Base-by-base conservation (phyloP, 2,113 vertebrate genomes). In the Poecile atricapillus region DNA sequence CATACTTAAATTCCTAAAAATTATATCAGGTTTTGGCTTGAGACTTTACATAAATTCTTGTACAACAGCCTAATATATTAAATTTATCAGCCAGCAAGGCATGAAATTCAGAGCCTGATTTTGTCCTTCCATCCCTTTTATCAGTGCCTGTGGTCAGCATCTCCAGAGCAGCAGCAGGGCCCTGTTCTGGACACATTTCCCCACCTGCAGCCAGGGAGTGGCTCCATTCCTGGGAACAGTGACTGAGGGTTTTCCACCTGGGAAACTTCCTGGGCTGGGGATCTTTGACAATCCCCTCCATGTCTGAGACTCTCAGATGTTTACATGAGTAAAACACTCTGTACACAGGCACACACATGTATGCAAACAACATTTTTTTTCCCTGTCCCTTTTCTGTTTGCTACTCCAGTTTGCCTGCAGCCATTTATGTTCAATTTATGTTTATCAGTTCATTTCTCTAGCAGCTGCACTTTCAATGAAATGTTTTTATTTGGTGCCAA, bases 351-450 rank as follows among this genome's bases (percentile, higher is more conserved):
- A 50, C 33, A 50, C 46, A 63, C 5, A 37, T 1, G 15, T 52
- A 62, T 25, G 53, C 46, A 92, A 80, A 83, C 39, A 37, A 35
- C 11, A 23, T 59, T 67, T 49, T 58, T 58, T 25, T 37, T 16
- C 6, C 10, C 50, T 67, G 18, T 83, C 73, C 46, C 27, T 71
- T 93, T 85, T 65, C 60, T 63, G 64, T 75, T 93, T 58, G n/a
- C 52, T 86, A 49, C 70, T 93, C 58, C 62, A 81, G 77, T 88
- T 95, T 79, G 85, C 96, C 90, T 94, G 83, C 68, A 91, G 94
- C 60, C 62, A 93, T 96, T 95, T 95, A 60, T 93, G 93, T 97
- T 95, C 95, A 95, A 97, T 96, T 96, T 96, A 83, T 92, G 95
- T 95, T 97, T 87, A 95, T 96, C 91, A 92, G 85, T 93, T 97